Base-by-base conservation (phyloP, 2,113 vertebrate genomes). In the Syngnathus floridae region DNA sequence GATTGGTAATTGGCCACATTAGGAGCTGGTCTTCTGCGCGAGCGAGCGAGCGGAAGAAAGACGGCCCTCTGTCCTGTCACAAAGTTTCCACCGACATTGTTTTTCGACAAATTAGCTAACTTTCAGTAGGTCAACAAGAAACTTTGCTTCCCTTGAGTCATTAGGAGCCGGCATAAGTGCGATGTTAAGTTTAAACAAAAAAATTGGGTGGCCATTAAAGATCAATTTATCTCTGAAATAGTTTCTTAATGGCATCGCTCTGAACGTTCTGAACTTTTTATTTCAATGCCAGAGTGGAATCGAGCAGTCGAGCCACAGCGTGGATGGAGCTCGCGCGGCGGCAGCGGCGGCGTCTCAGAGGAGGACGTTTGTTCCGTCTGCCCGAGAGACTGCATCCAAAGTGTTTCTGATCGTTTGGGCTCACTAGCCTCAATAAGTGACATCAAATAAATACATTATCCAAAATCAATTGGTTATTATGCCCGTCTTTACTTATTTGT, bases 1-100 rank as follows among this genome's bases (percentile, higher is more conserved):
- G 40, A 61, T 61, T 61, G 21, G 40, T 61, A 43, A 61, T 61
- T 61, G 21, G 40, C 59, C 21, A 43, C 40, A 22, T 61, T 61
- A 61, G 59, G 13, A 21, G 40, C 59, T 22, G 40, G 45, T 61
- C 21, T 43, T 16, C 59, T 8, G 10, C 38, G n/a, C 7, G 59
- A 45, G 13, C 26, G 17, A 6, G n/a, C 7, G 59, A 45, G 13
- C 26, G 17, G 14, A 56, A 56, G 38, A 43, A 61, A 61, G 40
- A 22, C 21, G n/a, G 59, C n/a, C 26, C 40, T 22, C 59, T 43
- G 40, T 45, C 38, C 21, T 16, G 21, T 61, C n/a, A 11, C 7
- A 21, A 38, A 12, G 48, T 22, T 54, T 54, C 21, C 11, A 1
- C 21, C 13, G 21, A 56, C 26, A 36, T 7, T 35, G 54, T 31